Evolutionary conservation across 2,113 vertebrate genomes (phyloP), one percentile per base, ranked within the genome.

Genomic region (Aptenodytes forsteri): DNA sequence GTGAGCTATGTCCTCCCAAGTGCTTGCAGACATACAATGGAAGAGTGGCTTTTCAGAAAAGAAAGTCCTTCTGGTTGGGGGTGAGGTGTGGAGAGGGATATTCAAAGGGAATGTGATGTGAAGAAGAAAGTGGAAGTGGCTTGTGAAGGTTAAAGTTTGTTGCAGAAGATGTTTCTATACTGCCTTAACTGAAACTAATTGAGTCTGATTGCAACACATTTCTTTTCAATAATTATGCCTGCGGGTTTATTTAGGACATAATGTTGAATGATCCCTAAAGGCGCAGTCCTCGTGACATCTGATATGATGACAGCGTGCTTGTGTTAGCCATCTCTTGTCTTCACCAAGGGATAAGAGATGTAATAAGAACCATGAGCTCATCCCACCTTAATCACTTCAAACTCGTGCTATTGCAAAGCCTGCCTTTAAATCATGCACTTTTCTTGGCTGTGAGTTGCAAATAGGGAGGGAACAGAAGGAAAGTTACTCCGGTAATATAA

Each of bases 161-260:
- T 70, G 34, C 23, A 67, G 80, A 85, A 91, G 70, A 86, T 70
- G 29, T 83, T 73, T 62, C 75, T 44, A 36, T 40, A 17, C 22
- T 2, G 4, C 13, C 11, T 89, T 72, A 83, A 71, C 55, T 95
- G 84, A 95, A 97, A 88, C 49, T 70, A 83, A 93, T 95, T 59
- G 90, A 80, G 50, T 79, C 56, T 81, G 88, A 94, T 83, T 87
- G 71, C 65, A 83, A 81, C 14, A 40, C 16, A 47, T 92, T 90
- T 95, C 12, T 91, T 96, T 87, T 65, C 85, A 86, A 81, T 94
- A 92, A 87, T 81, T 83, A n/a, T 95, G 76, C 64, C 88, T 62
- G 22, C 62, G 67, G 80, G 52, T 76, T 90, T 79, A 52, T 76
- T 83, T 73, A 61, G 58, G 52, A 73, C 34, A 9, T 70, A 70